Percentiles rank a stretch among this genome's conserved stretches.
phyloP scores from a whole-genome alignment of 2,113 vertebrate genomes.

The Saguinus imperator region DNA sequence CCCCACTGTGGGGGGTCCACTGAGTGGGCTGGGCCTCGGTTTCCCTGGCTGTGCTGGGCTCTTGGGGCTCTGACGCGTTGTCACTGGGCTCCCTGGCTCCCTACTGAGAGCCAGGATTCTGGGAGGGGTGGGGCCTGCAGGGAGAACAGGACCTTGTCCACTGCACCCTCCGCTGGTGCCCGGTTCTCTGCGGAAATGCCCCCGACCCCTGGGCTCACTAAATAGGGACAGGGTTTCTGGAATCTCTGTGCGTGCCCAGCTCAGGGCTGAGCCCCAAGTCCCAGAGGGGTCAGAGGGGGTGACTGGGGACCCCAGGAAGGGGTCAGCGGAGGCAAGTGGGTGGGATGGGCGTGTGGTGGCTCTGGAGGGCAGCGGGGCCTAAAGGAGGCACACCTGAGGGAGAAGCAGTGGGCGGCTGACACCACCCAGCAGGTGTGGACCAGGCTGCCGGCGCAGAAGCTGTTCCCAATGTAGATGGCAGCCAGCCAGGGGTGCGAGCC shows the following conservation, averaged over 20 bases:
- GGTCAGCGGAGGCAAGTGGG: not conserved
- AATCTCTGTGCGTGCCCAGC: too few species aligned
- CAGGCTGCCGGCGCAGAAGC: conserved; percentile 93
- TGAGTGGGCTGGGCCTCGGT: not conserved
- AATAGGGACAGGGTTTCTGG: too few species aligned
- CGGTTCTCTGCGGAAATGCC: not conserved
- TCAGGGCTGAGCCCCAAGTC: not conserved
- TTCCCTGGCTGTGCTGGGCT: not conserved
- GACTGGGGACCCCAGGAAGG: too few species aligned
- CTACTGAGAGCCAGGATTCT: not conserved
- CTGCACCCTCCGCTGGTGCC: rapidly evolving
- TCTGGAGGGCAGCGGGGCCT: too few species aligned
- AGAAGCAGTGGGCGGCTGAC: conserved; percentile 95
- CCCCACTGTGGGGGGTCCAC: too few species aligned
- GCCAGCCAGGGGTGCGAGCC: conserved; percentile 96
- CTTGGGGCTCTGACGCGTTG: rapidly evolving
- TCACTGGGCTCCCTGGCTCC: not conserved
- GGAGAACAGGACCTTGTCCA: not conserved
- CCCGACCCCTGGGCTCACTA: not conserved
- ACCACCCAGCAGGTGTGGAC: conserved; percentile 95
- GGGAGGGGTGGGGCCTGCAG: not conserved
- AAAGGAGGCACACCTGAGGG: conserved; percentile 86
- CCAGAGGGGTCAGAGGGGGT: not conserved
- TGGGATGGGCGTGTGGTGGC: rapidly evolving
- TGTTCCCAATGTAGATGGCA: conserved; percentile 90